phyloP scores from a whole-genome alignment of 1,140 invertebrate genomes.

The Tigriopus japonicus region DNA sequence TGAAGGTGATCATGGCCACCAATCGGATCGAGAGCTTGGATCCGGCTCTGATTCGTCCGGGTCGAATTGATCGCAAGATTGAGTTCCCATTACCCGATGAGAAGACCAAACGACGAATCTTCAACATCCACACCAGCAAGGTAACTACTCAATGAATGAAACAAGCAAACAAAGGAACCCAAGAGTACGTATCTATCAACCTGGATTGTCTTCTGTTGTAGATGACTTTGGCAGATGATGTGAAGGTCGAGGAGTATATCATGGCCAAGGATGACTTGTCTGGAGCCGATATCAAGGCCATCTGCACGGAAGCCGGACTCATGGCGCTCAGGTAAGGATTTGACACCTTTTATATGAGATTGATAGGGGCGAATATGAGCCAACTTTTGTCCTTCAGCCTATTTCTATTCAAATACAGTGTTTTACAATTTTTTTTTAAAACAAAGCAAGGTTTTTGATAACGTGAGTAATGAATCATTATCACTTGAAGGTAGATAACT shows the following conservation, averaged over 20 bases:
- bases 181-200: not conserved
- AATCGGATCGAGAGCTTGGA: slow-evolving; percentile 98
- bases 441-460: too few species aligned
- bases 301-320: slow-evolving; percentile 96
- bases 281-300: slow-evolving; percentile 87
- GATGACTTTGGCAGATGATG: slow-evolving; percentile 94
- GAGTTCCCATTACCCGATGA: slow-evolving; percentile 99
- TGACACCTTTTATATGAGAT: not conserved
- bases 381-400: too few species aligned
- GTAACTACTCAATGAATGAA: not conserved
- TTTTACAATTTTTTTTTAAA: too few species aligned
- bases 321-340: slow-evolving; percentile 90
- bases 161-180: too few species aligned
- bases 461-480: too few species aligned
- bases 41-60: slow-evolving; percentile 93
- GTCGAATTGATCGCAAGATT: slow-evolving; percentile 97
- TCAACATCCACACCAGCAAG: slow-evolving; percentile 90
- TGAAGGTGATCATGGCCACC: slow-evolving; percentile 97
- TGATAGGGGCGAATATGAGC: too few species aligned
- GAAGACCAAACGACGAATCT: slow-evolving; percentile 94
- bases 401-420: too few species aligned
- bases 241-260: slow-evolving; percentile 92
- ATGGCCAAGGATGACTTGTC: slow-evolving; percentile 99
- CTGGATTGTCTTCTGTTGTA: not conserved
- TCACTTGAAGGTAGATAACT: too few species aligned